phyloP scores from a whole-genome alignment of 2,797 vertebrate genomes.

The Siniperca undulata region DNA sequence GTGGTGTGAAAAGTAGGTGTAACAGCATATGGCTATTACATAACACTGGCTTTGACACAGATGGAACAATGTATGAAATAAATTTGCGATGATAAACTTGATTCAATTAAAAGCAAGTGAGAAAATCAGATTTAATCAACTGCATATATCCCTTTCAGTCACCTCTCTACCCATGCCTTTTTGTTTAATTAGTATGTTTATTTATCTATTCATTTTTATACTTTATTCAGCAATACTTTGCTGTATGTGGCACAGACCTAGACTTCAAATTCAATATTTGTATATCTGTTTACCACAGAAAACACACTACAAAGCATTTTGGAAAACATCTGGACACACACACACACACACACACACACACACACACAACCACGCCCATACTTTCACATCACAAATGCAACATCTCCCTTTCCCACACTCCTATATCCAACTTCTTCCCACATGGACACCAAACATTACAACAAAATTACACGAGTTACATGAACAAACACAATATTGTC shows the following conservation, averaged over 20 bases:
- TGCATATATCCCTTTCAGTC: background rate
- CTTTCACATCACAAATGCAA: slow-evolving; percentile 6
- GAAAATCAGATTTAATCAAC: background rate
- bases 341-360: background rate
- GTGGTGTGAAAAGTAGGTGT: background rate
- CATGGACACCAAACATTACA: slow-evolving; percentile 22
- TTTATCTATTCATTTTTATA: background rate
- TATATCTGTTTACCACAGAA: background rate
- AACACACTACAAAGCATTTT: background rate
- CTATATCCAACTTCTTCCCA: slow-evolving; percentile 32
- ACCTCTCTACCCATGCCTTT: background rate
- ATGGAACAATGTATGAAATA: background rate
- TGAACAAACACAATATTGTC: slow-evolving; percentile 9
- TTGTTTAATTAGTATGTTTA: background rate
- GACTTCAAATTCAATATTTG: background rate
- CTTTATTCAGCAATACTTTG: background rate
- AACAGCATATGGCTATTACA: slow-evolving; percentile 15
- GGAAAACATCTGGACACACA: background rate
- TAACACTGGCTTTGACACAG: slow-evolving; percentile 30
- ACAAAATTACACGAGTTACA: slow-evolving; percentile 11
- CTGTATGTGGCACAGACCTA: background rate
- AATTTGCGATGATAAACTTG: background rate
- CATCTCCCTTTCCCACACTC: slow-evolving; percentile 10
- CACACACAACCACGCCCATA: slow-evolving; percentile 16
- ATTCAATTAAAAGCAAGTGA: background rate